These are phyloP conservation scores for Drosophila nigricruria DNA, from an alignment of 2,888 invertebrate species.

Conservation along the genomic window DNA sequence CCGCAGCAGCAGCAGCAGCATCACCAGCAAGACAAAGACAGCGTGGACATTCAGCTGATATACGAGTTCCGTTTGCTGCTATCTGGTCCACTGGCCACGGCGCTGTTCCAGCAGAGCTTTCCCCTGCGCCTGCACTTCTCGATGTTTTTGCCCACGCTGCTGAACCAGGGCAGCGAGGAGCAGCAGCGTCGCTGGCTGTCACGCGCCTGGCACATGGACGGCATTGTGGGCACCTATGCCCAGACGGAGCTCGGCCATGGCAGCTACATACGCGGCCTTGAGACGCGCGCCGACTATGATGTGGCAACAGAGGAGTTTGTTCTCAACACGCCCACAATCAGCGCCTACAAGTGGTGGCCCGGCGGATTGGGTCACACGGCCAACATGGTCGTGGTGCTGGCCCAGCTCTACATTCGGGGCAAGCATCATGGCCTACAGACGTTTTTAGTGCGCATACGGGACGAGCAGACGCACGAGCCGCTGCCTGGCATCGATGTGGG, in stretches of 20 bases:
- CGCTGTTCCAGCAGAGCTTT: slow-evolving; percentile 80
- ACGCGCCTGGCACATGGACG: slow-evolving; percentile 91
- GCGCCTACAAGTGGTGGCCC: slow-evolving; percentile 99
- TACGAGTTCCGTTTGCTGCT: slow-evolving; percentile 72
- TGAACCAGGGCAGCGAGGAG: slow-evolving; percentile 93
- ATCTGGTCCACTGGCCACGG: slow-evolving; percentile 77
- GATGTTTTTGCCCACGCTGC: slow-evolving; percentile 95
- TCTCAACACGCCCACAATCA: slow-evolving; percentile 93
- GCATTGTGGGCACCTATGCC: slow-evolving; percentile 96
- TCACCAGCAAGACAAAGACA: slow-evolving; percentile 68
- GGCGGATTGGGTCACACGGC: slow-evolving; percentile 96
- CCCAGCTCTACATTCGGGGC: slow-evolving; percentile 93
- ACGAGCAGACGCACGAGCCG: slow-evolving; percentile 94
- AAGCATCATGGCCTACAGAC: slow-evolving; percentile 95
- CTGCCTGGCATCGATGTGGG: slow-evolving; percentile 95
- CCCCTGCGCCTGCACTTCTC: slow-evolving; percentile 92
- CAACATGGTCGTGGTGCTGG: slow-evolving; percentile 95
- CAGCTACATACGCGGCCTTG: slow-evolving; percentile 94
- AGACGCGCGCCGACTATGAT: slow-evolving; percentile 97
- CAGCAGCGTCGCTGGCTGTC: slow-evolving; percentile 95
- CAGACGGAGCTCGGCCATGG: slow-evolving; percentile 99
- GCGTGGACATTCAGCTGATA: slow-evolving; percentile 69
- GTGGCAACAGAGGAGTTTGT: slow-evolving; percentile 92
- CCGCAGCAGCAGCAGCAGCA: background rate
- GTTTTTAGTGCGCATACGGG: slow-evolving; percentile 95